These are phyloP conservation scores for Rhynchonycteris naso DNA, from an alignment of 2,797 vertebrate genomes.

Conservation along the genomic window DNA sequence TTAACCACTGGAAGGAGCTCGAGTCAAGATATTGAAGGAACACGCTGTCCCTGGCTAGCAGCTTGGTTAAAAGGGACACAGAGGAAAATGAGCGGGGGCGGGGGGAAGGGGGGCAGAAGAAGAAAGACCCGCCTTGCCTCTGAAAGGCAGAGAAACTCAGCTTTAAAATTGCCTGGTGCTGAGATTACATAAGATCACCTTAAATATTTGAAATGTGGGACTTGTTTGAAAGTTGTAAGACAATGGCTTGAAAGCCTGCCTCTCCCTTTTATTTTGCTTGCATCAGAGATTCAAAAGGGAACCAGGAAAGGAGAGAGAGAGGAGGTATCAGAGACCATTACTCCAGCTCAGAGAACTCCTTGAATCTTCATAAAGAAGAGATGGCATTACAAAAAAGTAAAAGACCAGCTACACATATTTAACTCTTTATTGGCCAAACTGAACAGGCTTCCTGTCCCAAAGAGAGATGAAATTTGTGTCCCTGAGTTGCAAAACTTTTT, in stretches of 20 bases:
- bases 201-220: slow-evolving; percentile 69
- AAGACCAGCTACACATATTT: background rate
- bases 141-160: slow-evolving; percentile 54
- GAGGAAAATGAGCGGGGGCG: slow-evolving; percentile 32
- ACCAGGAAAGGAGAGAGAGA: slow-evolving; percentile 58
- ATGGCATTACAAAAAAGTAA: background rate
- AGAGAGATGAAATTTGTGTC: background rate
- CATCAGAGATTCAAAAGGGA: slow-evolving; percentile 74
- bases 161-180: slow-evolving; percentile 67
- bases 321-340: slow-evolving; percentile 60
- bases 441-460: background rate
- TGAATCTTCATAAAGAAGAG: slow-evolving; percentile 35
- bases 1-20: slow-evolving; percentile 89
- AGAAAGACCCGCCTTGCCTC: slow-evolving; percentile 54
- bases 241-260: slow-evolving; percentile 79
- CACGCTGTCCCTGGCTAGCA: slow-evolving; percentile 29
- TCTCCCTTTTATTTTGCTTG: slow-evolving; percentile 68
- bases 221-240: slow-evolving; percentile 78
- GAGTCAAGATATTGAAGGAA: slow-evolving; percentile 84
- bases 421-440: slow-evolving; percentile 18
- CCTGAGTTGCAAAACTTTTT: background rate
- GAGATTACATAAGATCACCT: slow-evolving; percentile 74
- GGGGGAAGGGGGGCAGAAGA: background rate
- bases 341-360: slow-evolving; percentile 53
- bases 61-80: slow-evolving; percentile 75